These are phyloP conservation scores for Choreutis nemorana DNA, from an alignment of 2,888 invertebrate genomes.

Conservation along the genomic window DNA sequence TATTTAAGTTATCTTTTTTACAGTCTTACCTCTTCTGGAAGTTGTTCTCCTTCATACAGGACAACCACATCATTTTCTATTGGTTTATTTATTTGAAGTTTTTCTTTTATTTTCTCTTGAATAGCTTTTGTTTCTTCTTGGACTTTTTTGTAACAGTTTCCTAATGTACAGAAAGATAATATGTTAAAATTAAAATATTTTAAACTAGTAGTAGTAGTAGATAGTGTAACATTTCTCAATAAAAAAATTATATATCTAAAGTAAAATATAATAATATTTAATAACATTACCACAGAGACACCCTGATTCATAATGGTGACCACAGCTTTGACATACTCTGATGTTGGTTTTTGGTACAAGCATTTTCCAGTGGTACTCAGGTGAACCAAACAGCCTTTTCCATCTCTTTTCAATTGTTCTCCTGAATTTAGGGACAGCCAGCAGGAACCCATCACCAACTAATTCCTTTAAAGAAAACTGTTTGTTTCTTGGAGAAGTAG, in stretches of 20 bases:
- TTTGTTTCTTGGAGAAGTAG: conserved; percentile 15
- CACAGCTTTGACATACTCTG: conserved; percentile 81
- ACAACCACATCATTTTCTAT: conserved; percentile 87
- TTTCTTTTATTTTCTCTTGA: conserved; percentile 75
- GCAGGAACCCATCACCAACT: conserved; percentile 77
- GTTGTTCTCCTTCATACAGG: conserved; percentile 82
- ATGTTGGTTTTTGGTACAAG: conserved; percentile 77
- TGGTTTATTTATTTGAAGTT: conserved; percentile 74
- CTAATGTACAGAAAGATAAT: conserved; percentile 62
- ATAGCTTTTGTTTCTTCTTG: conserved; percentile 83
- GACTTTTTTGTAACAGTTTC: conserved; percentile 84
- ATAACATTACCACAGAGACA: conserved; percentile 87
- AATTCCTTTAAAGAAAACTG: conserved; percentile 69
- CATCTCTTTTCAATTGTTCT: conserved; percentile 78
- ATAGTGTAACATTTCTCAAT: neutral
- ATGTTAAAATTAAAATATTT: neutral
- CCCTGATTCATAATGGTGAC: conserved; percentile 81
- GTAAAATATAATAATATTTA: no score
- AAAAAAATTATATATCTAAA: neutral
- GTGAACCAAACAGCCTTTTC: conserved; percentile 76
- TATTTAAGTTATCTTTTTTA: neutral
- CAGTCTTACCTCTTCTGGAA: conserved; percentile 47
- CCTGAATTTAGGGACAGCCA: conserved; percentile 84
- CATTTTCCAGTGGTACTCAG: conserved; percentile 74
- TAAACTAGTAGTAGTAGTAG: neutral